phyloP scores from a whole-genome alignment of 2,888 invertebrate species.

The Luffia ferchaultella region DNA sequence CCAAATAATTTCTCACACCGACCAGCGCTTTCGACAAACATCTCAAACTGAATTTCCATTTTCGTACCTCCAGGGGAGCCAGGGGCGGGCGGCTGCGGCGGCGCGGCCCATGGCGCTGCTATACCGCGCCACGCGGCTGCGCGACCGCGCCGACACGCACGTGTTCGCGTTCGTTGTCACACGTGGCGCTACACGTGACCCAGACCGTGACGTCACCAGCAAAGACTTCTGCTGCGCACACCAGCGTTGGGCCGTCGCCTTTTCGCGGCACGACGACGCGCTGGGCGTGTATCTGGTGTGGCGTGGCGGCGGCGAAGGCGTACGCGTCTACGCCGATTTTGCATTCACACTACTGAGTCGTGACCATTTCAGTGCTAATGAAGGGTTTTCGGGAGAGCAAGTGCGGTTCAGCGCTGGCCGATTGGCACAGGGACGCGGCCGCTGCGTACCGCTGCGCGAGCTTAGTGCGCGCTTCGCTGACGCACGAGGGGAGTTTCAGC shows the following conservation, averaged over 20 bases:
- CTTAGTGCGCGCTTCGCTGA: slow-evolving; percentile 78
- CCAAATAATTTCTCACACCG: neutral
- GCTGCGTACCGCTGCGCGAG: slow-evolving; percentile 76
- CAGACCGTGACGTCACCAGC: slow-evolving; percentile 81
- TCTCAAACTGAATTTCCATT: no score
- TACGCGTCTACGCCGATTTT: slow-evolving; percentile 81
- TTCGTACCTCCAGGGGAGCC: slow-evolving; percentile 27
- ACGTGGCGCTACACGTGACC: slow-evolving; percentile 77
- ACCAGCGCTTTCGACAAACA: no score
- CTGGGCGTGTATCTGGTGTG: slow-evolving; percentile 78
- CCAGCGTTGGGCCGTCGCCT: slow-evolving; percentile 84
- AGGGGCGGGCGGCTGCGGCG: slow-evolving; percentile 49
- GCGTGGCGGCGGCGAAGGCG: slow-evolving; percentile 77
- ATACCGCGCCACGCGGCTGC: slow-evolving; percentile 82
- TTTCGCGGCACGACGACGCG: slow-evolving; percentile 78
- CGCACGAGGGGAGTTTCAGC: slow-evolving; percentile 80
- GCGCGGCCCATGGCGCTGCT: slow-evolving; percentile 77
- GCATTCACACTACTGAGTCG: slow-evolving; percentile 81
- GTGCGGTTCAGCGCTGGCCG: slow-evolving; percentile 73
- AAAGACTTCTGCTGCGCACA: slow-evolving; percentile 85
- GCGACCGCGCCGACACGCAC: slow-evolving; percentile 83
- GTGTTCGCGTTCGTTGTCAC: slow-evolving; percentile 87
- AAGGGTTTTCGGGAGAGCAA: slow-evolving; percentile 80
- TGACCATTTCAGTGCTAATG: slow-evolving; percentile 84
- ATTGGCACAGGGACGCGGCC: slow-evolving; percentile 76